phyloP scores from a whole-genome alignment of 2,888 invertebrate species.

The Hypomecis atomaria region DNA sequence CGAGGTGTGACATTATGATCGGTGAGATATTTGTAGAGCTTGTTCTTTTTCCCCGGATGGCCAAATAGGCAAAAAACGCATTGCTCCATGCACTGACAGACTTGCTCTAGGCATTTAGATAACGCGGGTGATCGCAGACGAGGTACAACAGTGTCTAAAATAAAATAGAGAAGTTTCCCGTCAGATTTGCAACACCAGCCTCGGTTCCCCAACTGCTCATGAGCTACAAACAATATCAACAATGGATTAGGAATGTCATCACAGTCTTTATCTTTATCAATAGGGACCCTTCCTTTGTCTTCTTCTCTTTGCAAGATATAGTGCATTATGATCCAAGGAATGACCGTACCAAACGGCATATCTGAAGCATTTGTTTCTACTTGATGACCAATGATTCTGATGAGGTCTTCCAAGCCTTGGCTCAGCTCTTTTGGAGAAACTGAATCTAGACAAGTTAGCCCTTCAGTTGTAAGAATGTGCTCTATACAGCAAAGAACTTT shows the following conservation, averaged over 20 bases:
- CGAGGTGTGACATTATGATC: slow-evolving; percentile 91
- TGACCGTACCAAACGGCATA: slow-evolving; percentile 88
- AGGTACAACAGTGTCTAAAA: slow-evolving; percentile 89
- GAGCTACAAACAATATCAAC: slow-evolving; percentile 91
- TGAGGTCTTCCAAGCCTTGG: slow-evolving; percentile 89
- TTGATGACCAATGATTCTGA: slow-evolving; percentile 91
- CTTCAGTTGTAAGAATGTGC: slow-evolving; percentile 74
- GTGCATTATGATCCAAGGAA: slow-evolving; percentile 94
- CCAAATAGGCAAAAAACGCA: slow-evolving; percentile 92
- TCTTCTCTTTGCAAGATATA: slow-evolving; percentile 90
- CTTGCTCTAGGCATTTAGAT: slow-evolving; percentile 86
- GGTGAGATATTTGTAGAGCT: slow-evolving; percentile 83
- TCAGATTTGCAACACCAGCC: slow-evolving; percentile 92
- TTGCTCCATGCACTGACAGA: slow-evolving; percentile 93
- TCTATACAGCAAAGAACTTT: slow-evolving; percentile 79
- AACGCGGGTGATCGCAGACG: slow-evolving; percentile 87
- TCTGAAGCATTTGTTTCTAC: slow-evolving; percentile 89
- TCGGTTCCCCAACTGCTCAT: slow-evolving; percentile 91
- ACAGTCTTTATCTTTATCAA: slow-evolving; percentile 70
- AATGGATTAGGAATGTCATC: slow-evolving; percentile 89
- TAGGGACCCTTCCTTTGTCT: slow-evolving; percentile 86
- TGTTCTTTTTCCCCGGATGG: slow-evolving; percentile 89
- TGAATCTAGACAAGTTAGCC: slow-evolving; percentile 77
- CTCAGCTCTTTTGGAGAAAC: slow-evolving; percentile 85
- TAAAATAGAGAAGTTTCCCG: slow-evolving; percentile 91